These are phyloP conservation scores for Drosophila pseudotalamancana DNA, from an alignment of 2,888 invertebrate species.

Conservation along the genomic window DNA sequence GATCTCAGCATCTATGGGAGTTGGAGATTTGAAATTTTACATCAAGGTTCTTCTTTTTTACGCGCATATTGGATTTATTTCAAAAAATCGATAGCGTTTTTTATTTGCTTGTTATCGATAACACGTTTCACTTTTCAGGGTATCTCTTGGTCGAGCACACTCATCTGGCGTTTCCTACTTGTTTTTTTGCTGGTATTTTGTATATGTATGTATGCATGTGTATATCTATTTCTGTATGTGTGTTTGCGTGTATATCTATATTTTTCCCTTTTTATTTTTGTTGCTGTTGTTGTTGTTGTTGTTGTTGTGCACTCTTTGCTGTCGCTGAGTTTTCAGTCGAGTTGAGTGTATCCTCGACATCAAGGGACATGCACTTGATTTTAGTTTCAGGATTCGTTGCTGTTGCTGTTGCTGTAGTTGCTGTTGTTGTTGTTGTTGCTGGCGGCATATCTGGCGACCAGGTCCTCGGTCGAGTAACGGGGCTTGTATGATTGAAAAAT, in stretches of 20 bases:
- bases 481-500: constrained; percentile 80
- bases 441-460: constrained; percentile 30
- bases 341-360: constrained; percentile 70
- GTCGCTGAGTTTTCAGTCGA: constrained; percentile 55
- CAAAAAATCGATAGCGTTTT: no score
- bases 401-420: constrained; percentile 7
- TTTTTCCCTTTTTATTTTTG: constrained; percentile 21
- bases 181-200: constrained; percentile 25
- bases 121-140: no score
- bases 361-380: constrained; percentile 74
- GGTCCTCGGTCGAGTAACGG: constrained; percentile 12
- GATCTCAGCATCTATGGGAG: no score
- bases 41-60: no score
- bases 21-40: no score
- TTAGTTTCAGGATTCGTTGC: constrained; percentile 53
- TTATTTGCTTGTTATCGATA: no score
- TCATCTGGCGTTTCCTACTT: no score
- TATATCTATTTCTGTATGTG: no score
- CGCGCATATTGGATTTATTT: no score
- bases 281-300: constrained; percentile 18
- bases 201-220: no score
- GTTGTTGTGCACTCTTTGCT: constrained; percentile 18
- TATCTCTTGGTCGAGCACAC: no score
- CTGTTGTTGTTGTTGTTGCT: constrained; percentile 21
- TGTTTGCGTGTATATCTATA: no score